A percentile compares a stretch with the other conserved stretches of the same genome.
Evolutionary conservation across 2,888 invertebrate genomes (phyloP).

Genomic region (Dione juno): DNA sequence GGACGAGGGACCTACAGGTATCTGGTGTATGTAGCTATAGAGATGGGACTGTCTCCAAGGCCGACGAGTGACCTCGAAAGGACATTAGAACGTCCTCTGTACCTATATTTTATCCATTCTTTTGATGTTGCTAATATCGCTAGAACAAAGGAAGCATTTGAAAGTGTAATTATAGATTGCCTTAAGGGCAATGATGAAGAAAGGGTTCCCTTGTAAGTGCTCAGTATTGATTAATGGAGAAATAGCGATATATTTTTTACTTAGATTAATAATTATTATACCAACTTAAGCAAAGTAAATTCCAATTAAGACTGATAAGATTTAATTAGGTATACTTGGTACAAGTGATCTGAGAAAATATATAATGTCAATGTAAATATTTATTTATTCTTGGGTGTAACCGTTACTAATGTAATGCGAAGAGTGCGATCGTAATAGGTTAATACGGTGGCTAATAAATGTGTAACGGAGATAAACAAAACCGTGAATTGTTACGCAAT

Average conservation of each 20-base stretch:
- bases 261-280: neutral
- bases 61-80: slow-evolving; percentile 63
- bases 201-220: neutral
- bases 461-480: slow-evolving; percentile 38
- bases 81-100: slow-evolving; percentile 45
- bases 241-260: neutral
- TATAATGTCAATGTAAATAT: slow-evolving; percentile 3
- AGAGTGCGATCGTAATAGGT: slow-evolving; percentile 3
- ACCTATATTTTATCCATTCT: slow-evolving; percentile 12
- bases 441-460: slow-evolving; percentile 17
- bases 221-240: neutral
- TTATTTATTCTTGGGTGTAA: slow-evolving; percentile 7
- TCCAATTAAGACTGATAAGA: neutral
- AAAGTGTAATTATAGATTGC: slow-evolving; percentile 8
- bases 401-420: neutral
- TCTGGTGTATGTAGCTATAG: slow-evolving; percentile 46
- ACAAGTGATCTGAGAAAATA: neutral
- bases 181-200: neutral
- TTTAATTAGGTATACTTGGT: neutral
- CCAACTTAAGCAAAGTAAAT: neutral
- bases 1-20: slow-evolving; percentile 67
- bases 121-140: slow-evolving; percentile 12
- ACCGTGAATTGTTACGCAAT: slow-evolving; percentile 38
- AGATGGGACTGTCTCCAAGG: slow-evolving; percentile 61
- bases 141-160: slow-evolving; percentile 2